Base-by-base conservation (phyloP, 2,888 invertebrate species). In the Hypolimnas misippus region DNA sequence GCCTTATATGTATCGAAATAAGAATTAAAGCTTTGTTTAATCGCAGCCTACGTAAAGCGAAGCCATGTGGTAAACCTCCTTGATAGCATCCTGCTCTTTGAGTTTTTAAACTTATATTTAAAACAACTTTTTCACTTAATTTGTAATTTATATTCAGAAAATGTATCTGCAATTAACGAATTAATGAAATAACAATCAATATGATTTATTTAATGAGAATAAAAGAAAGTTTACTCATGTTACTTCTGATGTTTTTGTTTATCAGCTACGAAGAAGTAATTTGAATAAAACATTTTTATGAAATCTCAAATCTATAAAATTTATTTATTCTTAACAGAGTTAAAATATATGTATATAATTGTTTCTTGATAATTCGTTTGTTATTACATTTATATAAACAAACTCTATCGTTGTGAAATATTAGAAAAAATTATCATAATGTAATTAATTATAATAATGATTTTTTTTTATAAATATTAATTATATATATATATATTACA, bases 21-120 rank as follows among this genome's bases (percentile, higher is more conserved):
- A 59, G 52, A 16, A 6, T 40, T 3, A 51, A 31, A 58, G 3
- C 35, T 51, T 51, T 31, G 7, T 17, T 50, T 16, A 1, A 51
- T 25, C 12, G 6, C 10, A 8, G 1, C 1, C 12, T 17, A 17
- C 12, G 19, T 40, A n/a, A 58, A 40, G 57, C 50, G 51, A 58
- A 58, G 57, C 57, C 33, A 19, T 51, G 51, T 58, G 29, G 57
- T 51, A 58, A 58, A 51, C 51, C 40, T 58, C 50, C 57, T 58
- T 58, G 57, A 58, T 58, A 29, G 14, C 14, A 58, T 57, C 38
- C 50, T 29, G 17, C 25, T 38, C 17, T 38, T 50, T 50, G 57
- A 50, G 6, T 14, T n/a, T 51, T 58, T n/a, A 51, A 51, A 51
- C 44, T 25, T 25, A 25, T 25, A 3, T 25, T 3, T 10, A 54